Evolutionary conservation across 2,113 vertebrate genomes (phyloP), one percentile per base, ranked within the genome.

Genomic region (Cyprinodon variegatus): DNA sequence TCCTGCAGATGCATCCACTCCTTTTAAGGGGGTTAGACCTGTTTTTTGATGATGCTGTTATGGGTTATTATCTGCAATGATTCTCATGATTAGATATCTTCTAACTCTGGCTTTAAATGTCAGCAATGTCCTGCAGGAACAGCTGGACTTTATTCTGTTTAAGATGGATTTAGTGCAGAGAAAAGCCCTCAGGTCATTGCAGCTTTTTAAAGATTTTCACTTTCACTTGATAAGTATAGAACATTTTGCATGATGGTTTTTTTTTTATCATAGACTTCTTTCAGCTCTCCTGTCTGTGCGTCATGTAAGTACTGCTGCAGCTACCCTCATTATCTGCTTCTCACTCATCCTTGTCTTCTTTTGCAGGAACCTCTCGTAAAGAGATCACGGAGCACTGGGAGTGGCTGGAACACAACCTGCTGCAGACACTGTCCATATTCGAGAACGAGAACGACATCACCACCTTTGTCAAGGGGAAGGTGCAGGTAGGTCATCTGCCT

Each of bases 381-480:
- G 98, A 99, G 89, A 96, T 99, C 90, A 99, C 98, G 0, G 97
- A 99, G 84, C 97, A 99, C 86, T 99, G 98, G 98, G 97, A 99
- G 90, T 99, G 98, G 98, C 95, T 99, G 71, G 98, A 99, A 72
- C 96, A 98, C 79, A 97, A 99, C 84, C 94, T 99, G 6, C 92
- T 99, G 90, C 97, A 99, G 93, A 99, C 98, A 0, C 96, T 99
- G 61, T 98, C 97, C 72, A 96, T 99, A 92, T 99, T 99, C 83
- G 98, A 99, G 90, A 99, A 98, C 41, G 98, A 99, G 88, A 98
- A 98, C 1, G 98, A 99, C 74, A 97, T 99, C 84, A 99, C 96
- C 63, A 99, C 97, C 0, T 99, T 99, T 72, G 97, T 99, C 79
- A 98, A 97, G 93, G 98, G 98, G 80, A 99, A 99, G 89, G 95